Conservation (phyloP, 2,797 vertebrate species). For the Glyptemys insculpta region DNA sequence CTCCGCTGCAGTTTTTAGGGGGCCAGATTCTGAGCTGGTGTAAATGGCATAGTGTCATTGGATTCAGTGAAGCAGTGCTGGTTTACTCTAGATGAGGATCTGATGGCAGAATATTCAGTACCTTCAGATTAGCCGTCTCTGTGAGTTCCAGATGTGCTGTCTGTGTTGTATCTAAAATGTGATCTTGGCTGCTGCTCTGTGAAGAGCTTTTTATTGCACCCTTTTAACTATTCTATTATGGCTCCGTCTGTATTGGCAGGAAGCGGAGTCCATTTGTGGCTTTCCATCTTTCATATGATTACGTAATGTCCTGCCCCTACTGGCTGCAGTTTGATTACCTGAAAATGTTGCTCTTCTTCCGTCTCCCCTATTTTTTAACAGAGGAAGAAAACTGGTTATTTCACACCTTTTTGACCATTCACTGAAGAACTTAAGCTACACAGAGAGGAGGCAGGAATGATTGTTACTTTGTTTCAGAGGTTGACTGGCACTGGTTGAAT, state of each 20-base stretch:
- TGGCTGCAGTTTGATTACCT: not conserved
- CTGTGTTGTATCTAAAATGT: not conserved
- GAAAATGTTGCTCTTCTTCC: not conserved
- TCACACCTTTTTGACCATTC: not conserved
- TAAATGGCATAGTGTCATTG: not conserved
- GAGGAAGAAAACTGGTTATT: not conserved
- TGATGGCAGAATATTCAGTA: not conserved
- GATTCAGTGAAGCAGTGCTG: not conserved
- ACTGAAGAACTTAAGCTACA: not conserved
- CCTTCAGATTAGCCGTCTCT: not conserved
- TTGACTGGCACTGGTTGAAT: not conserved
- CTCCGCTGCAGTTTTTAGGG: not conserved
- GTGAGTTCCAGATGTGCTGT: not conserved
- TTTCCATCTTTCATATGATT: not conserved
- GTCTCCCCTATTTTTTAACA: not conserved
- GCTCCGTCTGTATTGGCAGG: not conserved
- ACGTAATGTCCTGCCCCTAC: not conserved
- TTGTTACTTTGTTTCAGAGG: not conserved
- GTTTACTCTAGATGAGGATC: not conserved
- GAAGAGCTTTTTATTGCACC: not conserved
- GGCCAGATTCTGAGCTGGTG: not conserved
- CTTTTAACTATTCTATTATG: not conserved
- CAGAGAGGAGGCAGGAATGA: not conserved
- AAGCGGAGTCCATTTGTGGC: not conserved
- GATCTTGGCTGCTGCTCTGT: not conserved